Conservation (phyloP, 2,113 vertebrate genomes). For the Danionella cerebrum region DNA sequence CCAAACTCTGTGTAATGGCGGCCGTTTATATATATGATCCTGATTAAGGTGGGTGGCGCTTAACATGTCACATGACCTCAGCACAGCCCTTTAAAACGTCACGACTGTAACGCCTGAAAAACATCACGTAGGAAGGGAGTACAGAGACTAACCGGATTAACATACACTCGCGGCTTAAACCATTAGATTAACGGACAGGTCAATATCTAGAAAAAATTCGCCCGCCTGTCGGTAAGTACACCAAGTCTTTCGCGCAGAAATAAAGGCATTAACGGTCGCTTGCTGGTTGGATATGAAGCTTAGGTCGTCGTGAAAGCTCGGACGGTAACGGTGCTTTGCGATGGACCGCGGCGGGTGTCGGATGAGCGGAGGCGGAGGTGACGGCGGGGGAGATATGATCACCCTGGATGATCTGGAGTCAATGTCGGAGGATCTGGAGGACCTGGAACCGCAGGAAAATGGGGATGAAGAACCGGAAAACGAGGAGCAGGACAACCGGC, state of each 20-base stretch:
- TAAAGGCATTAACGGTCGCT: too few species aligned
- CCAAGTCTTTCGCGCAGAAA: too few species aligned
- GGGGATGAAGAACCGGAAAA: constrained; percentile 62
- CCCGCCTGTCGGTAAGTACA: too few species aligned
- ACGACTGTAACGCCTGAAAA: background rate
- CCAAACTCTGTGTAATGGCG: background rate
- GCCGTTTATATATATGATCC: background rate
- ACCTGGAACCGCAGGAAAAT: constrained; percentile 57
- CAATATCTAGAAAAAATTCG: too few species aligned
- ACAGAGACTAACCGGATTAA: background rate
- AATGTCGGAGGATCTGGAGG: constrained; percentile 59
- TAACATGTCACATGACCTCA: background rate
- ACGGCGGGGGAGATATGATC: constrained; percentile 56
- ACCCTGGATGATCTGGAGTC: constrained; percentile 78
- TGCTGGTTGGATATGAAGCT: too few species aligned
- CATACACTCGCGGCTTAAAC: too few species aligned
- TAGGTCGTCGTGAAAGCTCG: too few species aligned
- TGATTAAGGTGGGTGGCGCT: background rate
- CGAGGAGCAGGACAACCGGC: constrained; percentile 58
- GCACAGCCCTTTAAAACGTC: background rate
- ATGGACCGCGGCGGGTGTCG: constrained; percentile 74
- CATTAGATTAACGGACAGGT: too few species aligned
- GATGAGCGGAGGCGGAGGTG: constrained; percentile 54
- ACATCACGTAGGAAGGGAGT: background rate
- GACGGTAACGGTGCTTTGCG: too few species aligned